Evolutionary conservation across 2,113 vertebrate genomes (phyloP).

Genomic region (Mus pahari): DNA sequence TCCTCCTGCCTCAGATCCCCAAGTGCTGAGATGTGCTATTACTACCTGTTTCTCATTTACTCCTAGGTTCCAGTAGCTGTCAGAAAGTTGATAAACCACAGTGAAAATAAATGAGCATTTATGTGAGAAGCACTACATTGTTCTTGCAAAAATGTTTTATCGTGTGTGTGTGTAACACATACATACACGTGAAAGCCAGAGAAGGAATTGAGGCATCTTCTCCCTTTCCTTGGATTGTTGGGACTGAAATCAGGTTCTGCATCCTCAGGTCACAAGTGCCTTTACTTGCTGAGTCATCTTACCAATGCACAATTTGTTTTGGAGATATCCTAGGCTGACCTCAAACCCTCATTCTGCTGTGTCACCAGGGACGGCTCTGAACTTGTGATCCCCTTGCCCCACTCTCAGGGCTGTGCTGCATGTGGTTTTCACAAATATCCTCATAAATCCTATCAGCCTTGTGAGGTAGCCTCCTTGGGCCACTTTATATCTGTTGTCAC

Average conservation of each 20-base stretch:
- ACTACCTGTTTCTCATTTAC: background rate
- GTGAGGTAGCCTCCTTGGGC: background rate
- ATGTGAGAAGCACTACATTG: background rate
- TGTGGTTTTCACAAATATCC: background rate
- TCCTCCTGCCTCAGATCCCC: background rate
- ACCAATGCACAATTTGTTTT: background rate
- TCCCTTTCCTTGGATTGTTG: background rate
- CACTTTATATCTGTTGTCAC: background rate
- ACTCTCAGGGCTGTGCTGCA: background rate
- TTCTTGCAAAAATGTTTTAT: background rate
- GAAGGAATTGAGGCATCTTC: background rate
- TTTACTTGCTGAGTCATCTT: background rate
- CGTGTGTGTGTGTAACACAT: background rate
- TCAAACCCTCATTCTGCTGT: background rate
- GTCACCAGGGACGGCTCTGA: background rate
- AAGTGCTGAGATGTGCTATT: background rate
- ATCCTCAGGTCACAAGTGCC: background rate
- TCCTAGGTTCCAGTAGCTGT: background rate
- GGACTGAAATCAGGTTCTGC: background rate
- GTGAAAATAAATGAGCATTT: background rate
- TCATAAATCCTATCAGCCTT: slow-evolving; percentile 10
- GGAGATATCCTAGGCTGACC: background rate
- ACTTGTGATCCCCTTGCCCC: background rate
- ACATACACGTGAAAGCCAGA: background rate
- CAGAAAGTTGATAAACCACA: background rate